Percentiles rank a stretch among this genome's conserved stretches.
These are phyloP conservation scores for Ypsolopha scabrella DNA, from an alignment of 2,888 invertebrate genomes.

Conservation along the genomic window DNA sequence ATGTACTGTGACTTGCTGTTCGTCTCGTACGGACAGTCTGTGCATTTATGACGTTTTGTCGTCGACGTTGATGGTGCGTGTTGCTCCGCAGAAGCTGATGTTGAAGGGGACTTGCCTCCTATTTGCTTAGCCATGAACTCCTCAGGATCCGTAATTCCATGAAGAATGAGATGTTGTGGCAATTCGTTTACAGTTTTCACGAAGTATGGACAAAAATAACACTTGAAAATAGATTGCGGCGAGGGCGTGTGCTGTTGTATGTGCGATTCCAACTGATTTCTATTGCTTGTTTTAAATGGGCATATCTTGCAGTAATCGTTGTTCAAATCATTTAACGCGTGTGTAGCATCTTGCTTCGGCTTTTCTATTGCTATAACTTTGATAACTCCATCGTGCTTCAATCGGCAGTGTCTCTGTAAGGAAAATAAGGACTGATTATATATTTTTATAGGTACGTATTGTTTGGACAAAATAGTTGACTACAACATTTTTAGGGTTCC, in stretches of 20 bases:
- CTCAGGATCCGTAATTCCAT: slow-evolving; percentile 72
- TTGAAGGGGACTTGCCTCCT: slow-evolving; percentile 19
- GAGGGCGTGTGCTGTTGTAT: slow-evolving; percentile 78
- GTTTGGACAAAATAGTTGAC: not conserved
- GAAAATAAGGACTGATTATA: slow-evolving; percentile 3
- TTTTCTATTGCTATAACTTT: slow-evolving; percentile 72
- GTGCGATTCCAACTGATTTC: slow-evolving; percentile 72
- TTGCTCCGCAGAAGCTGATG: slow-evolving; percentile 35
- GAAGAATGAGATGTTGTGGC: slow-evolving; percentile 75
- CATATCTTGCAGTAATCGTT: slow-evolving; percentile 74
- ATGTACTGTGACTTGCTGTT: slow-evolving; percentile 88
- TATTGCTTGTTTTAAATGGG: slow-evolving; percentile 75
- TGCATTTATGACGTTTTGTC: slow-evolving; percentile 80
- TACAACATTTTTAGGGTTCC: no score
- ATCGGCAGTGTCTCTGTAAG: slow-evolving; percentile 80
- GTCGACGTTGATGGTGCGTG: slow-evolving; percentile 16
- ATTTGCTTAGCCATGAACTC: slow-evolving; percentile 63
- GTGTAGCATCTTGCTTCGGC: slow-evolving; percentile 51
- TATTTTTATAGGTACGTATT: not conserved
- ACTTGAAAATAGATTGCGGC: slow-evolving; percentile 79
- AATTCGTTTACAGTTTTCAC: slow-evolving; percentile 78
- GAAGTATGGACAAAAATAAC: slow-evolving; percentile 84
- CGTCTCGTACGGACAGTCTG: slow-evolving; percentile 85
- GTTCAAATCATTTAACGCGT: slow-evolving; percentile 30
- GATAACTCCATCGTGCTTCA: slow-evolving; percentile 83